Evolutionary conservation across 2,888 invertebrate species (phyloP).

Genomic region (Philereme vetulata): DNA sequence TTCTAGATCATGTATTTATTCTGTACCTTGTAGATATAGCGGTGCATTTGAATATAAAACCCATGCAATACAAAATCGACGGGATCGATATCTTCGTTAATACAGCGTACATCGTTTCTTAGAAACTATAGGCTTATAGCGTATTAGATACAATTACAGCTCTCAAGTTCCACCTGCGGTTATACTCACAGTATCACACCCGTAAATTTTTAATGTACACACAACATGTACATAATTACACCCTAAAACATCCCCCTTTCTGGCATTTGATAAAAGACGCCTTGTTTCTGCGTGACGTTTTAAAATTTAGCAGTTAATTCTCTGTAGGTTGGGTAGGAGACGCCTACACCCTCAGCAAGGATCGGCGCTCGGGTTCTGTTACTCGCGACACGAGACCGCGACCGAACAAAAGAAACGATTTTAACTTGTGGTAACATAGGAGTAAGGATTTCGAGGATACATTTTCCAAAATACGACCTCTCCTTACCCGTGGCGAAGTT

Average conservation of each 20-base stretch:
- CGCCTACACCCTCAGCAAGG: slow-evolving; percentile 37
- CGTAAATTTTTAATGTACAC: slow-evolving; percentile 38
- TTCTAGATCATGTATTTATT: too few relatives aligned
- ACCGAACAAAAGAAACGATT: background rate
- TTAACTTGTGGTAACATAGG: too few relatives aligned
- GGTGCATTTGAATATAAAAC: too few relatives aligned
- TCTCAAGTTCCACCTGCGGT: slow-evolving; percentile 32
- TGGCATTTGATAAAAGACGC: slow-evolving; percentile 40
- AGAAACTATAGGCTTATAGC: background rate
- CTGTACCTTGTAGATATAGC: too few relatives aligned
- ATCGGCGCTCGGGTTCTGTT: slow-evolving; percentile 3
- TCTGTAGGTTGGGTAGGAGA: slow-evolving; percentile 35
- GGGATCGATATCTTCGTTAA: too few relatives aligned
- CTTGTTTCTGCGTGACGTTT: slow-evolving; percentile 40
- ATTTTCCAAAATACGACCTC: too few relatives aligned
- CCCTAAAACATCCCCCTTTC: slow-evolving; percentile 41
- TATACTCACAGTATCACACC: slow-evolving; percentile 29
- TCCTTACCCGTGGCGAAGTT: too few relatives aligned
- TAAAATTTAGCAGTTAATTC: slow-evolving; percentile 41
- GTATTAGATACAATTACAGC: slow-evolving; percentile 21
- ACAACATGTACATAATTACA: slow-evolving; percentile 41
- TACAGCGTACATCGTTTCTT: too few relatives aligned
- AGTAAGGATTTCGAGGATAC: too few relatives aligned
- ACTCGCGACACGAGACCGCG: slow-evolving; percentile 3
- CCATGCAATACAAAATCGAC: too few relatives aligned